These are phyloP conservation scores for Temnothorax longispinosus DNA, from an alignment of 1,140 invertebrate species.

Conservation along the genomic window DNA sequence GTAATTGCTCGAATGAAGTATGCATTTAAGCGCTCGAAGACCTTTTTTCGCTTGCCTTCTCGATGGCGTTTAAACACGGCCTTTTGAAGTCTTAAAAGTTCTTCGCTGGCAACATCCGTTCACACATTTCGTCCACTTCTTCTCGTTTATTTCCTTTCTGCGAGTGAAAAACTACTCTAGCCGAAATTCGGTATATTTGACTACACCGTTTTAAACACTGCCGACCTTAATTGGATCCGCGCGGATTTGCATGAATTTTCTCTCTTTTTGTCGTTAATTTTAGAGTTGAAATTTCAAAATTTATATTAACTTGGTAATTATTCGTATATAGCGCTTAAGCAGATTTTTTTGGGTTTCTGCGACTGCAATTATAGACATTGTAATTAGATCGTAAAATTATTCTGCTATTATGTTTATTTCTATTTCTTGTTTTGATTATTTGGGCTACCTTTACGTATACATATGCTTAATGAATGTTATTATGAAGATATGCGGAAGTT, in stretches of 20 bases:
- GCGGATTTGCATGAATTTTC: slow-evolving; percentile 16
- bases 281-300: slow-evolving; percentile 1
- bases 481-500: not conserved
- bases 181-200: slow-evolving; percentile 73
- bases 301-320: slow-evolving; percentile 4
- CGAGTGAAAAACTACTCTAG: slow-evolving; percentile 55
- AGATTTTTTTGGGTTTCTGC: not conserved
- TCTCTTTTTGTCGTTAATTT: not conserved
- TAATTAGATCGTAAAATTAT: not conserved
- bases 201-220: slow-evolving; percentile 60
- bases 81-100: slow-evolving; percentile 59
- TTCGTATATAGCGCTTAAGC: not conserved
- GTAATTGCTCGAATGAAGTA: slow-evolving; percentile 41
- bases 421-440: not conserved
- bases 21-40: slow-evolving; percentile 15
- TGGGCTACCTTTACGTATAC: not conserved
- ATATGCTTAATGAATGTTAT: not conserved
- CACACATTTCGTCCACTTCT: slow-evolving; percentile 52
- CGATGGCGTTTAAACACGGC: slow-evolving; percentile 20
- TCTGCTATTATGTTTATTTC: not conserved
- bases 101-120: slow-evolving; percentile 35
- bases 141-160: not conserved
- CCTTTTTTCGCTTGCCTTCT: slow-evolving; percentile 34
- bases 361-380: not conserved
- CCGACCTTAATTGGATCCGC: slow-evolving; percentile 63